Evolutionary conservation across 2,888 invertebrate species (phyloP).

Genomic region (Thera britannica): DNA sequence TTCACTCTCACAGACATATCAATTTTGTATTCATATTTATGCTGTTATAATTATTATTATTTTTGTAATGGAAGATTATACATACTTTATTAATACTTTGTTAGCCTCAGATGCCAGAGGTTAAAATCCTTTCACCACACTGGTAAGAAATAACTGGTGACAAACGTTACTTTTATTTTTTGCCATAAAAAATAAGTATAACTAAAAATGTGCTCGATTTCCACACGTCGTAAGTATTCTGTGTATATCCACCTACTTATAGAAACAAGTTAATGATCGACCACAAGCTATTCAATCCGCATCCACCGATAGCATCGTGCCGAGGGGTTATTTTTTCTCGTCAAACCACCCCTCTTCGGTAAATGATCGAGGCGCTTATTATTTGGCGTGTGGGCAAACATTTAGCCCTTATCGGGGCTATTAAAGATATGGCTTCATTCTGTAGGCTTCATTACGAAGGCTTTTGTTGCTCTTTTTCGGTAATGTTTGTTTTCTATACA

Average conservation of each 20-base stretch:
- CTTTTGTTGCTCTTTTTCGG: conserved; percentile 33
- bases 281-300: conserved; percentile 25
- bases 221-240: background rate
- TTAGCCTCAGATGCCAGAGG: too few species aligned
- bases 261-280: conserved; percentile 8
- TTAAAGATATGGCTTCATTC: conserved; percentile 85
- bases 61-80: too few species aligned
- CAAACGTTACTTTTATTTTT: too few species aligned
- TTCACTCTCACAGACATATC: background rate
- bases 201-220: background rate
- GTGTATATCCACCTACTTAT: background rate
- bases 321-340: conserved; percentile 57
- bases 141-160: too few species aligned
- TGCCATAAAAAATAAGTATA: too few species aligned
- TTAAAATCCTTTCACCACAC: too few species aligned
- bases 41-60: too few species aligned
- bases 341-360: conserved; percentile 60
- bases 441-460: conserved; percentile 40
- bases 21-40: too few species aligned
- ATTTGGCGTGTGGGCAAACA: conserved; percentile 84
- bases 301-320: conserved; percentile 26
- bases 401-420: conserved; percentile 81
- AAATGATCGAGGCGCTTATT: conserved; percentile 81
- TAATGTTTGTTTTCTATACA: conserved; percentile 33
- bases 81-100: too few species aligned